phyloP scores from a whole-genome alignment of 2,888 invertebrate species.

The Phorcus lineatus region DNA sequence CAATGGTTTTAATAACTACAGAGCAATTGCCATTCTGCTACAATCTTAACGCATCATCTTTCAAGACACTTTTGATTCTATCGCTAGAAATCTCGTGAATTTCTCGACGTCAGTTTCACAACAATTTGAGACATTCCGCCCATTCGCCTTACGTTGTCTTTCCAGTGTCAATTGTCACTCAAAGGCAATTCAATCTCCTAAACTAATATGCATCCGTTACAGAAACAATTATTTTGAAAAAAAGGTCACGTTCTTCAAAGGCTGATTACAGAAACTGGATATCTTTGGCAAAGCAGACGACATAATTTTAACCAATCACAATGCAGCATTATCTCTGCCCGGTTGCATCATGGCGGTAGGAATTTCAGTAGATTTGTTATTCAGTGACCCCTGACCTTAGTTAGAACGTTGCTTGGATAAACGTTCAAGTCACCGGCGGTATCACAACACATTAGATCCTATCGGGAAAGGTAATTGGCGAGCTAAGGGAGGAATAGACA shows the following conservation, averaged over 20 bases:
- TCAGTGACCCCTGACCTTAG: slow-evolving; percentile 3
- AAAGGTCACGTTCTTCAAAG: slow-evolving; percentile 1
- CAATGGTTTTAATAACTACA: too few relatives aligned
- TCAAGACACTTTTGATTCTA: too few relatives aligned
- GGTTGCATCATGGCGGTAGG: not conserved
- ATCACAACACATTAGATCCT: not conserved
- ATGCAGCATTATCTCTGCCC: not conserved
- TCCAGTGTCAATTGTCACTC: not conserved
- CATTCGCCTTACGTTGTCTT: too few relatives aligned
- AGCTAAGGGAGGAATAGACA: not conserved
- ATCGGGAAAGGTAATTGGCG: not conserved
- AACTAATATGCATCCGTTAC: not conserved
- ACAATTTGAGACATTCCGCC: too few relatives aligned
- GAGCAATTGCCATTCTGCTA: too few relatives aligned
- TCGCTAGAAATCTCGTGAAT: too few relatives aligned
- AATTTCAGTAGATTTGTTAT: not conserved
- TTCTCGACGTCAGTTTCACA: too few relatives aligned
- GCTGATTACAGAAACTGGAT: not conserved
- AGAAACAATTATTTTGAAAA: not conserved
- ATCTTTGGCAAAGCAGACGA: not conserved
- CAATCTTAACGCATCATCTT: too few relatives aligned
- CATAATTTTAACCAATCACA: not conserved
- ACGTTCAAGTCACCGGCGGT: not conserved
- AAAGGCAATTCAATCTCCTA: not conserved
- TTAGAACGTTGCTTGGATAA: not conserved